Evolutionary conservation across 2,888 invertebrate species (phyloP), one percentile per base, ranked within the genome.

Genomic region (Petrophora chlorosata): DNA sequence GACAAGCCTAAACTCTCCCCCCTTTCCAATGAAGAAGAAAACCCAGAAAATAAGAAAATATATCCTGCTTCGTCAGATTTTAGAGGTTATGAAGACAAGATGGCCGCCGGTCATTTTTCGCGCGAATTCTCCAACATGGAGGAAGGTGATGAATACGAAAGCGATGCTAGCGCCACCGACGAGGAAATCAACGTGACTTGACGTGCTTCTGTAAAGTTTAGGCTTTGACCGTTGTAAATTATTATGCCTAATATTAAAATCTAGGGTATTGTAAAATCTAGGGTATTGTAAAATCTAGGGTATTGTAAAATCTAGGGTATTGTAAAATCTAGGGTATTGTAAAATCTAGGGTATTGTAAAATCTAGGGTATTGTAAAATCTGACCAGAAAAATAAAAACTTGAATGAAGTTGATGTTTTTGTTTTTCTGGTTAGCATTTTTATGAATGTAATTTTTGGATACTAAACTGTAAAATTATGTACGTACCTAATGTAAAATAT

Each of bases 131-230:
- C 76, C 4, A 79, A 81, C 35, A 79, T 82, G 63, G 89, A 88
- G 5, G 90, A 89, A 5, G 88, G 73, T 0, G 90, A 86, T 0
- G 88, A 88, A 1, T 91, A 76, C 50, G 90, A 91, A 17, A 91
- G 88, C 53, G 92, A 92, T 49, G 92, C 91, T 30, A 92, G 92
- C 64, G 95, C 95, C 49, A 94, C 93, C 49, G 95, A 95, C 69
- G 96, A 96, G 70, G 96, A 96, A 79, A 96, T 96, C 61, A 95
- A 96, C 78, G 96, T 96, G 79, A 96, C 96, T 91, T 96, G 96
- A 96, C 95, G 72, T 85, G 85, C 79, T 85, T 85, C 39, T 62
- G 7, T 39, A 34, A 19, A 19, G 32, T 26, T 23, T 32, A n/a
- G 44, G 36, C 36, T 38, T 3, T 0, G 32, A 10, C 17, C 38